Base-by-base conservation (phyloP, 2,888 invertebrate species). In the Nomada fabriciana region DNA sequence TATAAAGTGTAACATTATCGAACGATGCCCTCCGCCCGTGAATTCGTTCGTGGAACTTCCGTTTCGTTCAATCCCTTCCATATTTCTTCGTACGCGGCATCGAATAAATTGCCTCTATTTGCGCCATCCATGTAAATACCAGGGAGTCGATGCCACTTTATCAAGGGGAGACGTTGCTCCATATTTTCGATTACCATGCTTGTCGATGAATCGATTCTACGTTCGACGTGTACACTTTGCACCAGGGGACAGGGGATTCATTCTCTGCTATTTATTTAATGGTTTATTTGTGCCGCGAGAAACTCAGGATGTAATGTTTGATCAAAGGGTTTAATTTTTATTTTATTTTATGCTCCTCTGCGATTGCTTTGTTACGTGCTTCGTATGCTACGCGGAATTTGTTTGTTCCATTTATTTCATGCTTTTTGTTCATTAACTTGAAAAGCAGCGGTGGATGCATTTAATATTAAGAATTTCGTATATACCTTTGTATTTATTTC, bases 1-100 rank as follows among this genome's bases (percentile, higher is more conserved):
- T 69, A 70, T 82, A 79, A 84, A 86, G 72, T 73, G 76, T 75
- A 82, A 76, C 72, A 88, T 82, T 76, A 84, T 82, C 85, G 82
- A 73, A 64, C 81, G 18, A 42, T 47, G n/a, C 43, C 77, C 74
- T 42, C 60, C 10, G 20, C 55, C 63, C 29, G 68, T 72, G 85
- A 82, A 85, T 82, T 77, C 74, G 55, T 73, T 77, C 65, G 57
- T 55, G 61, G 55, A 76, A 76, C 72, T 82, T 71, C 60, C 74
- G 59, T 70, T 63, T 55, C 23, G 15, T 71, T 76, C 52, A 53
- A 59, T 52, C 60, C 63, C 55, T 63, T 13, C 68, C 25, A 75
- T 78, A 82, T 87, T 85, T 85, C 82, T 73, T 76, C 29, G 64
- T 11, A 0, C 57, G 60, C 7, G 18, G 20, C 76, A 52, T 47